phyloP scores from a whole-genome alignment of 1,140 invertebrate species.

The Drosophila watanabei region DNA sequence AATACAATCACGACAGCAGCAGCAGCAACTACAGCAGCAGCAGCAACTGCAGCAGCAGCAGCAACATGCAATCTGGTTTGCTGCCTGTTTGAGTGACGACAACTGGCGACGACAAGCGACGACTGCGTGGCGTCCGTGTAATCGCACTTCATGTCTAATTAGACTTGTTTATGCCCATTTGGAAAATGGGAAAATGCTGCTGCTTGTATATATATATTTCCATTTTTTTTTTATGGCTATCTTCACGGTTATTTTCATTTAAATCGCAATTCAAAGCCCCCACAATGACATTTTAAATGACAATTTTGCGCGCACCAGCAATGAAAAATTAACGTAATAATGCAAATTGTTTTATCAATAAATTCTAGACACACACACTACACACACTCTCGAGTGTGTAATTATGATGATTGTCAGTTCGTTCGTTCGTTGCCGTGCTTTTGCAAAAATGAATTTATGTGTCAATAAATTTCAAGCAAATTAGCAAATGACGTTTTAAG shows the following conservation, averaged over 20 bases:
- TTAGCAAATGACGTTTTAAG: conserved; percentile 82
- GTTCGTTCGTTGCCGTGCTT: conserved; percentile 27
- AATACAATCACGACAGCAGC: conserved; percentile 56
- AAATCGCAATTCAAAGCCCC: conserved; percentile 75
- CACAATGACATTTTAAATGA: conserved; percentile 80
- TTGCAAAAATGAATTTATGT: conserved; percentile 77
- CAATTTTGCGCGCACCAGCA: conserved; percentile 64
- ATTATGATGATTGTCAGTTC: conserved; percentile 70
- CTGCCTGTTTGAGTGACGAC: conserved; percentile 64
- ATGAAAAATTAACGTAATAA: conserved; percentile 79
- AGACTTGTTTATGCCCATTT: conserved; percentile 84
- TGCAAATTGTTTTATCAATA: conserved; percentile 84
- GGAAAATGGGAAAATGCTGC: conserved; percentile 49
- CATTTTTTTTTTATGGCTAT: conserved; percentile 63
- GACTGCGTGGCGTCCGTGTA: conserved; percentile 78
- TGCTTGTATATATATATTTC: conserved; percentile 24
- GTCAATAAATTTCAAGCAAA: conserved; percentile 82
- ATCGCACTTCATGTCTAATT: conserved; percentile 84
- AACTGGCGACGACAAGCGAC: conserved; percentile 59
- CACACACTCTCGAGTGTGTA: conserved; percentile 29
- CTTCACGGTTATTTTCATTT: conserved; percentile 84
- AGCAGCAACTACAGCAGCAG: conserved; percentile 10
- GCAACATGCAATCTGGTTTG: conserved; percentile 47
- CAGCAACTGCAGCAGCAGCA: conserved; percentile 4
- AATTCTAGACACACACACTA: conserved; percentile 70